Conservation (phyloP, 2,888 invertebrate species). For the Synanthedon tipuliformis region DNA sequence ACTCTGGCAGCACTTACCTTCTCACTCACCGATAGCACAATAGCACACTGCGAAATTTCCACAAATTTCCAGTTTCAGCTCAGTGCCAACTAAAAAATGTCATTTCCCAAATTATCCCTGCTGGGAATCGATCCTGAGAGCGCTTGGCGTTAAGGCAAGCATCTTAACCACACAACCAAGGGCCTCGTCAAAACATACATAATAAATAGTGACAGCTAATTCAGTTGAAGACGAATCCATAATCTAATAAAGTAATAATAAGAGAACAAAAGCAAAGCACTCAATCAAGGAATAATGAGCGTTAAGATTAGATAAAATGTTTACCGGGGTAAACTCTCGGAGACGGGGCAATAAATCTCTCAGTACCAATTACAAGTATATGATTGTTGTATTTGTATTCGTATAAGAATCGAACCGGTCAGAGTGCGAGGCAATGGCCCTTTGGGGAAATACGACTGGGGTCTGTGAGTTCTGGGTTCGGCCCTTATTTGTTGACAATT, state of each 20-base stretch:
- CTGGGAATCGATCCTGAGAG: too few species aligned
- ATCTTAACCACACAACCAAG: not conserved
- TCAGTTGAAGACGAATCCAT: slow-evolving; percentile 9
- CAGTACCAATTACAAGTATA: slow-evolving; percentile 31
- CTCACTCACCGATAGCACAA: too few species aligned
- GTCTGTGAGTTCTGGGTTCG: slow-evolving; percentile 3
- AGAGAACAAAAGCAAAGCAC: slow-evolving; percentile 36
- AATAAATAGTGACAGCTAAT: slow-evolving; percentile 9
- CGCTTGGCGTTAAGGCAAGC: too few species aligned
- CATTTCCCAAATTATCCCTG: too few species aligned
- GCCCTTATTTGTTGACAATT: not conserved
- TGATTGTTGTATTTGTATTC: slow-evolving; percentile 34
- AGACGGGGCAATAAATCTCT: slow-evolving; percentile 57
- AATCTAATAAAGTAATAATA: slow-evolving; percentile 46
- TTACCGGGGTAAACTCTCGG: slow-evolving; percentile 33
- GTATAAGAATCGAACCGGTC: slow-evolving; percentile 26
- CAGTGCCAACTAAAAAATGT: too few species aligned
- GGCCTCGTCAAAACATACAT: not conserved
- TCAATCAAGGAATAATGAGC: slow-evolving; percentile 50
- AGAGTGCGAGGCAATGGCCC: slow-evolving; percentile 32
- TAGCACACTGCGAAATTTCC: too few species aligned
- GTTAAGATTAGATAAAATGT: slow-evolving; percentile 56
- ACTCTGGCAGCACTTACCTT: too few species aligned
- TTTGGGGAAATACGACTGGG: slow-evolving; percentile 50
- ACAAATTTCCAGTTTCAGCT: too few species aligned